Conservation (phyloP, 1,140 invertebrate species). For the Amyelois transitella region DNA sequence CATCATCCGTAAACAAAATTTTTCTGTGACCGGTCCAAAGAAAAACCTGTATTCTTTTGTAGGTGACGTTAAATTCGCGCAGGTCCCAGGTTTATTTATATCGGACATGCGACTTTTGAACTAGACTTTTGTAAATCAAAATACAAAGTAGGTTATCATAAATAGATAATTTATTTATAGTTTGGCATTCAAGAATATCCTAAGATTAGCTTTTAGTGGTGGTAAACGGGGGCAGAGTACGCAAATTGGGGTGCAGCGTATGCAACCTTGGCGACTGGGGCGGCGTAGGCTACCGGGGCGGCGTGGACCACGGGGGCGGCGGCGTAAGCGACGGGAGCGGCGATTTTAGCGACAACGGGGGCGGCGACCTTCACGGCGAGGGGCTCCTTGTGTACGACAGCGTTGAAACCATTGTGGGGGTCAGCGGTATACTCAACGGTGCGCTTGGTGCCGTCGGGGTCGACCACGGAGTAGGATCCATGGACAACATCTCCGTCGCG, state of each 20-base stretch:
- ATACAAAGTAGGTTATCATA: slow-evolving; percentile 7
- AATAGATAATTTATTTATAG: slow-evolving; percentile 32
- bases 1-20: too few relatives aligned
- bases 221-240: slow-evolving; percentile 12
- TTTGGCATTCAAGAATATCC: slow-evolving; percentile 17
- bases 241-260: slow-evolving; percentile 19
- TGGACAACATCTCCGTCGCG: slow-evolving; percentile 75
- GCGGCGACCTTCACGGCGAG: slow-evolving; percentile 24
- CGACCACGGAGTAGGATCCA: slow-evolving; percentile 75
- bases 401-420: slow-evolving; percentile 60
- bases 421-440: slow-evolving; percentile 77
- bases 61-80: too few relatives aligned
- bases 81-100: too few relatives aligned
- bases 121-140: not conserved
- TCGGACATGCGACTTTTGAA: too few relatives aligned
- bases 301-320: slow-evolving; percentile 26
- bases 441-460: slow-evolving; percentile 77
- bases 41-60: too few relatives aligned
- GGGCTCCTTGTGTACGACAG: slow-evolving; percentile 40
- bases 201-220: slow-evolving; percentile 13
- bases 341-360: slow-evolving; percentile 21
- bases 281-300: slow-evolving; percentile 28
- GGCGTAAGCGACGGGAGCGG: slow-evolving; percentile 22
- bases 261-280: slow-evolving; percentile 40
- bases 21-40: too few relatives aligned